Evolutionary conservation across 2,113 vertebrate genomes (phyloP), one percentile per base, ranked within the genome.

Genomic region (Ancistrus triradiatus): DNA sequence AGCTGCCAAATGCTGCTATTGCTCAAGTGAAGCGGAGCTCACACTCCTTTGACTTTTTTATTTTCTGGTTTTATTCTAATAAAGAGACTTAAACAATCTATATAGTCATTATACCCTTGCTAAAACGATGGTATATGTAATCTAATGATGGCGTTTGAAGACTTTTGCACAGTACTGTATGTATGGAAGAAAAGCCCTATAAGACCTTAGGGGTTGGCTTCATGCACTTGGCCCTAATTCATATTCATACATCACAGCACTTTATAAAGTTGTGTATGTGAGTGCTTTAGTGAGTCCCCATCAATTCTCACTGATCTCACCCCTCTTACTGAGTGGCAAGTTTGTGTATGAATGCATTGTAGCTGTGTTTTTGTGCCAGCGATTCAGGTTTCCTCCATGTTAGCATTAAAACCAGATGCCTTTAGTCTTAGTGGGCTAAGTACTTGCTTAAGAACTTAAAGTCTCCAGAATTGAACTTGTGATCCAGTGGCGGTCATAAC

Each of bases 371-470:
- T 24, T 63, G 61, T 59, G 59, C 15, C 43, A 66, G 70, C 8
- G 37, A 60, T 59, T 63, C 38, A 53, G 52, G 53, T 63, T 63
- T 63, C 60, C 42, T 63, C 19, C 25, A 58, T 62, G 28, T 22
- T 57, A 63, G 40, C 48, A 68, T 68, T 64, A 28, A 73, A 68
- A 64, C 46, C 70, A 73, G 65, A 73, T 73, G 65, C 33, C 50
- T 19, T 43, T 14, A 52, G 28, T 63, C 52, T 37, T 51, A 22
- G 10, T 11, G 27, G 35, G 24, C 46, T 55, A 51, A 59, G 59
- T 68, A 59, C 66, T 53, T 68, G 53, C 65, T 43, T 50, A 64
- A 55, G 60, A 59, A 59, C 28, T 57, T 58, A 48, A 63, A 40
- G 51, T 58, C 9, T 68, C 31, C 27, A 42, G 59, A 52, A 63